Percentiles rank a stretch among this genome's conserved stretches.
phyloP scores from a whole-genome alignment of 2,888 invertebrate species.

The Apeira syringaria region DNA sequence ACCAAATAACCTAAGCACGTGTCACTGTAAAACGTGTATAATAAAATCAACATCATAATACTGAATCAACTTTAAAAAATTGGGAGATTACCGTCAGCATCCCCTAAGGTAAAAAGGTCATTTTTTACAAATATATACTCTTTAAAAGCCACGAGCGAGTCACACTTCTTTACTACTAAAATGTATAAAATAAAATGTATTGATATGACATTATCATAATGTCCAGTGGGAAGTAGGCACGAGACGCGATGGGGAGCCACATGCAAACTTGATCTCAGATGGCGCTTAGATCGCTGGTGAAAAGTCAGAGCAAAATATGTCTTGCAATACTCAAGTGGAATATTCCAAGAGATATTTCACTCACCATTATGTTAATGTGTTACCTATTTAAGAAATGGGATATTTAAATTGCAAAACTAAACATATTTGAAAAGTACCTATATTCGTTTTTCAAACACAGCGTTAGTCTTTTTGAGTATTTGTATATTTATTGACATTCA shows the following conservation, averaged over 20 bases:
- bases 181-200: constrained; percentile 27
- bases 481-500: too few species aligned
- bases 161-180: constrained; percentile 38
- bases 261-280: too few species aligned
- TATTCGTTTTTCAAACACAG: too few species aligned
- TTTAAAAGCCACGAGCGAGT: constrained; percentile 41
- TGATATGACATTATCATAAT: constrained; percentile 27
- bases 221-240: constrained; percentile 30
- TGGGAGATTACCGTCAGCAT: constrained; percentile 42
- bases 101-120: constrained; percentile 45
- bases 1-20: constrained; percentile 14
- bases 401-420: too few species aligned
- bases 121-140: constrained; percentile 40
- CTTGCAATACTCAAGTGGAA: too few species aligned
- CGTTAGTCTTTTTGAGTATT: too few species aligned
- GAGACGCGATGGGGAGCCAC: constrained; percentile 30
- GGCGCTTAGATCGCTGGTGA: too few species aligned
- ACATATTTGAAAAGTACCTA: too few species aligned
- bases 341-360: too few species aligned
- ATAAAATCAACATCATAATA: constrained; percentile 28
- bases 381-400: too few species aligned
- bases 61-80: constrained; percentile 18
- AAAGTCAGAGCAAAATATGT: too few species aligned
- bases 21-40: constrained; percentile 10
- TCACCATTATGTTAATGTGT: too few species aligned